phyloP scores from a whole-genome alignment of 2,888 invertebrate genomes.

The Leptopilina syphax region DNA sequence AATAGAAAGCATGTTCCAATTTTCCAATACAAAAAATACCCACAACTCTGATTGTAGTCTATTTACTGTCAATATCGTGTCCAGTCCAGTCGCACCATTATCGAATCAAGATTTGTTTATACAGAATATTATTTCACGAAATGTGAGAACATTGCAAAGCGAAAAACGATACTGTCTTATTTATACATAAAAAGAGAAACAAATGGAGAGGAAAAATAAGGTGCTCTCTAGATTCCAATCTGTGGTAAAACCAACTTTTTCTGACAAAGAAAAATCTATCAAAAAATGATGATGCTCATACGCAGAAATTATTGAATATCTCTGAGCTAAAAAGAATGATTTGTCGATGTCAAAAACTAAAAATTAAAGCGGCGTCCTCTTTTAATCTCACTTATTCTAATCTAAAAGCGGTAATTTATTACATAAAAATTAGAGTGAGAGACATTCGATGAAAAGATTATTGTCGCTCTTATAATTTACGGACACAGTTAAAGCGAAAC shows the following conservation, averaged over 20 bases:
- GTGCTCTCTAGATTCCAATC: too few species aligned
- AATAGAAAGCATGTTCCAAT: slow-evolving; percentile 32
- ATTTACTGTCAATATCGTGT: not conserved
- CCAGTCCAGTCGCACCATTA: not conserved
- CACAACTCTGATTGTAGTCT: not conserved
- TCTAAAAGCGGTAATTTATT: slow-evolving; percentile 3
- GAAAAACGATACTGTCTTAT: too few species aligned
- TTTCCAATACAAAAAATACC: not conserved
- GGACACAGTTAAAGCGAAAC: slow-evolving; percentile 59
- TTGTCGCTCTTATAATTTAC: slow-evolving; percentile 49
- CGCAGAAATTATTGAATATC: too few species aligned
- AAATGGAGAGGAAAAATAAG: too few species aligned
- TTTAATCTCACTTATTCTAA: slow-evolving; percentile 47
- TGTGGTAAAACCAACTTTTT: too few species aligned
- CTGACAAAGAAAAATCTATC: too few species aligned
- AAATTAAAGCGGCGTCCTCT: not conserved
- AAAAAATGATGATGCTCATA: too few species aligned
- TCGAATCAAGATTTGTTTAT: slow-evolving; percentile 23
- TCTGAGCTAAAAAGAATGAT: too few species aligned
- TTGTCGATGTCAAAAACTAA: too few species aligned
- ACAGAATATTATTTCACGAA: too few species aligned
- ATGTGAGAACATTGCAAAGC: too few species aligned
- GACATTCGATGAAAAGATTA: slow-evolving; percentile 48
- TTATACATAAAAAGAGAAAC: too few species aligned
- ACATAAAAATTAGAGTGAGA: slow-evolving; percentile 51